These are phyloP conservation scores for Rostratula benghalensis DNA, from an alignment of 2,113 vertebrate genomes.

Conservation along the genomic window DNA sequence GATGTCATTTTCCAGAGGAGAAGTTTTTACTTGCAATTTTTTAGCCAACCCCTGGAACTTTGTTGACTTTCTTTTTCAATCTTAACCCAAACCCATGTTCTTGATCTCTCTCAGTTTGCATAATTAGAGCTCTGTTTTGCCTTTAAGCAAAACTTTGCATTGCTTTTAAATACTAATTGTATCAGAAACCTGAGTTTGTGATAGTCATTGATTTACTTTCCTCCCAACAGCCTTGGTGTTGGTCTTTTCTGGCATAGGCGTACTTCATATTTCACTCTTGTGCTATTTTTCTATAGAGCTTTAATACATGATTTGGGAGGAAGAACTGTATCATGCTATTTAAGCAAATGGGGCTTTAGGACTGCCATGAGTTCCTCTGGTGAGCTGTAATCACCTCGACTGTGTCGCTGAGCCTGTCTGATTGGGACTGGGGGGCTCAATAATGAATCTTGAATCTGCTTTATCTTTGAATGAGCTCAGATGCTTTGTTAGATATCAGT, in stretches of 20 bases:
- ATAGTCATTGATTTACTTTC: not conserved
- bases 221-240: not conserved
- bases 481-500: slow-evolving; percentile 55
- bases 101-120: not conserved
- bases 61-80: not conserved
- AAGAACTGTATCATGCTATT: slow-evolving; percentile 16
- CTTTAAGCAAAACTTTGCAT: not conserved
- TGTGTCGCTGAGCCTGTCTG: not conserved
- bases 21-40: not conserved
- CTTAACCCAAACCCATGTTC: not conserved
- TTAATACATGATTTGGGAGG: slow-evolving; percentile 2
- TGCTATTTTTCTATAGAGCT: slow-evolving; percentile 3
- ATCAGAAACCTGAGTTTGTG: not conserved
- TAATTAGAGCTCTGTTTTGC: not conserved
- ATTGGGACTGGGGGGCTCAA: not conserved
- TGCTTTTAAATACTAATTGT: not conserved
- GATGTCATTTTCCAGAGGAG: not conserved
- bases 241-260: not conserved
- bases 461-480: slow-evolving; percentile 61
- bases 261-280: not conserved
- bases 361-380: slow-evolving; percentile 2
- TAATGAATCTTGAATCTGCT: slow-evolving; percentile 57
- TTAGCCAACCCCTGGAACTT: not conserved
- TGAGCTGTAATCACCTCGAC: not conserved
- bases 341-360: slow-evolving; percentile 52